A percentile compares a stretch with the other conserved stretches of the same genome.
phyloP scores from a whole-genome alignment of 2,888 invertebrate species.

The Ochlodes sylvanus region DNA sequence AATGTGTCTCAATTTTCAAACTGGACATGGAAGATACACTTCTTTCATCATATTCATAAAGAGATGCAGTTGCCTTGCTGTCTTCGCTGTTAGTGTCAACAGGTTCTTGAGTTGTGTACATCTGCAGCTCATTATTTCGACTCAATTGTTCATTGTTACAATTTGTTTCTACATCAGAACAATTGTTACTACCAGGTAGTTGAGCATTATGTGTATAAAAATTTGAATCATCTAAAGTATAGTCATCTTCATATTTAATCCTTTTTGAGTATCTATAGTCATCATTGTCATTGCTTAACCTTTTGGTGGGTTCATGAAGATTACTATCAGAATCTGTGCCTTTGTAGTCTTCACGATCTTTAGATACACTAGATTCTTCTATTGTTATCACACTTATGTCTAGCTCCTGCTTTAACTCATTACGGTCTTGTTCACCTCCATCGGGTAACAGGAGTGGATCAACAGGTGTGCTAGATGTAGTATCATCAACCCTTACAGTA shows the following conservation, averaged over 20 bases:
- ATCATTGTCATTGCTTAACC: conserved; percentile 67
- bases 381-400: conserved; percentile 73
- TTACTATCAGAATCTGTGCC: conserved; percentile 58
- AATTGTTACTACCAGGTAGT: conserved; percentile 54
- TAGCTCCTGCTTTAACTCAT: conserved; percentile 69
- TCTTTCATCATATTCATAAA: conserved; percentile 77
- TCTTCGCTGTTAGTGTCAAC: conserved; percentile 74
- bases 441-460: conserved; percentile 78
- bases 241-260: conserved; percentile 71
- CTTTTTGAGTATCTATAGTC: conserved; percentile 66
- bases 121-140: conserved; percentile 60
- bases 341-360: conserved; percentile 69
- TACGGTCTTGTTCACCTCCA: conserved; percentile 65
- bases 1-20: conserved; percentile 71
- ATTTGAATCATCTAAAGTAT: conserved; percentile 56
- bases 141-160: conserved; percentile 64
- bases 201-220: conserved; percentile 54
- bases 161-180: conserved; percentile 64
- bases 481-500: conserved; percentile 70
- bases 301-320: conserved; percentile 65
- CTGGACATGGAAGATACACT: conserved; percentile 72
- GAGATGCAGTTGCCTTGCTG: conserved; percentile 68
- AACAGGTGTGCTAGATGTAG: conserved; percentile 70
- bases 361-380: conserved; percentile 67
- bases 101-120: conserved; percentile 65